Percentiles rank a stretch among this genome's conserved stretches.
Conservation (phyloP, 2,888 invertebrate species). For the Atethmia centrago region DNA sequence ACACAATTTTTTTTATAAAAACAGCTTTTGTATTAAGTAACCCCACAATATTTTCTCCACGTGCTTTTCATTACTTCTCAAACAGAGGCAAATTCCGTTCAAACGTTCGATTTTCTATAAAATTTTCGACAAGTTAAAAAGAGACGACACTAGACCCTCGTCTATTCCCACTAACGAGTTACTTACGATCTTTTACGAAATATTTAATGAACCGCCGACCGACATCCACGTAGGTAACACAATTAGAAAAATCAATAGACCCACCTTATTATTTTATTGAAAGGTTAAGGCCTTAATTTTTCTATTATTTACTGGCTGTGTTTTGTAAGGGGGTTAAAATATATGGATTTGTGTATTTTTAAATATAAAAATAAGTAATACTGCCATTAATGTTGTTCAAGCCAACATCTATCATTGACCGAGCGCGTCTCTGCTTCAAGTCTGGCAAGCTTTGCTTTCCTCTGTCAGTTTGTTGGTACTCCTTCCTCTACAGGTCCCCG, state of each 20-base stretch:
- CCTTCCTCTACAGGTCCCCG: no score
- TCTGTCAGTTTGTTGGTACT: no score
- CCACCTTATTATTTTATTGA: slow-evolving; percentile 78
- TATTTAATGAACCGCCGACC: slow-evolving; percentile 85
- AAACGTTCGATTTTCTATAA: slow-evolving; percentile 50
- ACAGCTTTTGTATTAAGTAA: neutral
- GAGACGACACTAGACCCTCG: slow-evolving; percentile 70
- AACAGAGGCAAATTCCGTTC: slow-evolving; percentile 18
- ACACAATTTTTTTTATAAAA: neutral
- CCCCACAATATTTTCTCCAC: neutral
- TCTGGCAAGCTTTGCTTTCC: no score
- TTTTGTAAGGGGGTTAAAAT: neutral
- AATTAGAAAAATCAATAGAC: slow-evolving; percentile 88
- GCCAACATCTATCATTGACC: no score
- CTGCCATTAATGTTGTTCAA: no score
- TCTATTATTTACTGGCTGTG: neutral
- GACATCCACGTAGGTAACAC: slow-evolving; percentile 78
- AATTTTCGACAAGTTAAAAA: slow-evolving; percentile 67
- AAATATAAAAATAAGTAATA: no score
- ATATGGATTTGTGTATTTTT: no score
- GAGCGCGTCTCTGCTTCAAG: no score
- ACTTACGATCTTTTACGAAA: slow-evolving; percentile 82
- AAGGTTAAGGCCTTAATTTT: slow-evolving; percentile 42
- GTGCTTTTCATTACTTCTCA: neutral
- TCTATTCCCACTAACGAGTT: slow-evolving; percentile 78